Evolutionary conservation across 2,797 vertebrate species (phyloP).

Genomic region (Ambastaia sidthimunki): DNA sequence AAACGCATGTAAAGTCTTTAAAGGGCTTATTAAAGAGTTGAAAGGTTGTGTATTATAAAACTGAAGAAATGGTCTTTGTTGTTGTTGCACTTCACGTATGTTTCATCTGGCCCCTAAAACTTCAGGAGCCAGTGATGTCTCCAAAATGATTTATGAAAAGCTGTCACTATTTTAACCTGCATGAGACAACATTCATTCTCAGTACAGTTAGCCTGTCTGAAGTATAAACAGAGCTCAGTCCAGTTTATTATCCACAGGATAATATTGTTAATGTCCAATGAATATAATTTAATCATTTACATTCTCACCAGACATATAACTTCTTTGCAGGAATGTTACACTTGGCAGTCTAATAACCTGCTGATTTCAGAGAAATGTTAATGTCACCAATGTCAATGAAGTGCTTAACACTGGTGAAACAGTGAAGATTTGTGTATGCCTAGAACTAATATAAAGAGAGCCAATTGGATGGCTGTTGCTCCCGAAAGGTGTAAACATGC

Average conservation of each 20-base stretch:
- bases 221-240: not conserved
- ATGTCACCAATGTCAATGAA: slow-evolving; percentile 35
- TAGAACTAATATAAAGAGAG: not conserved
- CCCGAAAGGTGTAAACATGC: not conserved
- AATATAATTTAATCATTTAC: not conserved
- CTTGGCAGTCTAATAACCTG: not conserved
- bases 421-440: not conserved
- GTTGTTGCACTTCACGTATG: not conserved
- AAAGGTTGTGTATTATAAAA: not conserved
- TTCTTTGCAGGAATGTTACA: slow-evolving; percentile 7
- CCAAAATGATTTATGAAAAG: slow-evolving; percentile 21
- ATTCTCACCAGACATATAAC: not conserved
- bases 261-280: not conserved
- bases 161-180: slow-evolving; percentile 26
- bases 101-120: not conserved
- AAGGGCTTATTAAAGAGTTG: not conserved
- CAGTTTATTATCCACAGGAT: slow-evolving; percentile 12
- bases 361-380: not conserved
- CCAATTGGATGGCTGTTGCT: too few species aligned
- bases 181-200: slow-evolving; percentile 22
- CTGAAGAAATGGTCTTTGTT: not conserved
- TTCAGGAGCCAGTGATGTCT: not conserved
- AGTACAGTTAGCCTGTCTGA: not conserved
- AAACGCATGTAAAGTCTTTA: not conserved
- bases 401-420: not conserved